These are phyloP conservation scores for Magallana ariakensis DNA, from an alignment of 1,140 invertebrate species.

Conservation along the genomic window DNA sequence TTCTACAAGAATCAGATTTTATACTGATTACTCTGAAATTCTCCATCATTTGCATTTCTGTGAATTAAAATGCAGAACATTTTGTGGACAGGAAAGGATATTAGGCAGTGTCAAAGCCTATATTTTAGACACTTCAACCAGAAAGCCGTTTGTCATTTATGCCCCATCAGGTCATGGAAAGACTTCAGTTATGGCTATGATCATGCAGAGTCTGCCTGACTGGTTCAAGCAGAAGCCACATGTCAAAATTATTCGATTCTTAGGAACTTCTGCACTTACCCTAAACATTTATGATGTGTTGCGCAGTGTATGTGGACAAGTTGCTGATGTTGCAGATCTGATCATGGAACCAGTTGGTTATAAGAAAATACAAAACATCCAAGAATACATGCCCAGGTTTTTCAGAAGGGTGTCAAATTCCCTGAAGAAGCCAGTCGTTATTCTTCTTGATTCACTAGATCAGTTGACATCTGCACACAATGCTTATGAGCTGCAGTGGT, in stretches of 20 bases:
- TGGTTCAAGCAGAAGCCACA: slow-evolving; percentile 61
- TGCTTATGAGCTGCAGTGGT: slow-evolving; percentile 69
- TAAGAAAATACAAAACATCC: slow-evolving; percentile 56
- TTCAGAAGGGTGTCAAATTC: slow-evolving; percentile 39
- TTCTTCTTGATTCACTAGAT: slow-evolving; percentile 75
- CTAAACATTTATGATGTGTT: slow-evolving; percentile 64
- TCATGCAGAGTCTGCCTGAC: slow-evolving; percentile 56
- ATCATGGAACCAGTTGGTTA: slow-evolving; percentile 62
- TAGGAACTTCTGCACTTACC: slow-evolving; percentile 66
- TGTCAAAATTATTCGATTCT: slow-evolving; percentile 63
- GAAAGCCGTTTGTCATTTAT: slow-evolving; percentile 67
- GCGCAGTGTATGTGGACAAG: slow-evolving; percentile 61
- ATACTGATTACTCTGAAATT: slow-evolving; percentile 85
- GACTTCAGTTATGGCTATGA: slow-evolving; percentile 66
- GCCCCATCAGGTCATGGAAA: slow-evolving; percentile 71
- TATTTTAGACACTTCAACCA: slow-evolving; percentile 52
- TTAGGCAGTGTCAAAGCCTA: slow-evolving; percentile 49
- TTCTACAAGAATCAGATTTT: slow-evolving; percentile 34
- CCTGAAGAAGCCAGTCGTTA: slow-evolving; percentile 59
- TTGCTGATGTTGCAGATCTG: slow-evolving; percentile 57
- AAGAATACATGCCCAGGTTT: slow-evolving; percentile 58
- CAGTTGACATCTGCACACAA: slow-evolving; percentile 65
- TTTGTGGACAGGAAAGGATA: slow-evolving; percentile 66
- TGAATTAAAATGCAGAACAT: slow-evolving; percentile 60
- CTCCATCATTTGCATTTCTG: slow-evolving; percentile 96